Evolutionary conservation across 2,888 invertebrate species (phyloP), one percentile per base, ranked within the genome.

Genomic region (Cryptosula pallasiana): DNA sequence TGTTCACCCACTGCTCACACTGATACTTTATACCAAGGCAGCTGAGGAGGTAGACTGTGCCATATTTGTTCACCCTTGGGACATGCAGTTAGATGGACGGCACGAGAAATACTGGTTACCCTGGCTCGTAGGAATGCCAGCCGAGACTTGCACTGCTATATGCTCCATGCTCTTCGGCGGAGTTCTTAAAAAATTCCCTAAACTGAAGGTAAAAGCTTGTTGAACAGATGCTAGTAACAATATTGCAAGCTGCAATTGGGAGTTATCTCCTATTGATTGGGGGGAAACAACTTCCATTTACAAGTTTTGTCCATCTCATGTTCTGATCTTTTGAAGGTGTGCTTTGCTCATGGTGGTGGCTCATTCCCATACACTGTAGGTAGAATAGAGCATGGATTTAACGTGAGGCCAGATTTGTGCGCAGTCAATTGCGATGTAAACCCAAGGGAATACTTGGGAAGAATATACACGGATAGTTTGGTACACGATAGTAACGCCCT

Each of bases 11-110:
- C n/a, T n/a, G n/a, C n/a, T n/a, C n/a, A n/a, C n/a, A n/a, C n/a
- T n/a, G n/a, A n/a, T n/a, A n/a, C n/a, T n/a, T n/a, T n/a, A n/a
- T n/a, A n/a, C n/a, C n/a, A 74, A 87, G 87, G 85, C 86, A 34
- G 87, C 87, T 13, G 85, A 87, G 76, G 84, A 87, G 69, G 78
- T 86, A 54, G 79, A 82, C 71, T 82, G 85, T 69, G 78, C 85
- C 1, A 78, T 88, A n/a, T 88, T 88, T 80, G 86, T 88, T 1
- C 88, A 88, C 78, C 88, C 88, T 0, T 88, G 88, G 88, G 88
- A 88, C 78, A 88, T 88, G 88, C 81, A 82, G 71, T 80, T 81
- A 78, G 84, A 81, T 1, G 87, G 86, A 1, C 81, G 88, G 58
- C 84, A 86, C 80, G 77, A 79, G 55, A 87, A 88, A 74, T 88